These are phyloP conservation scores for Chaetops frenatus DNA, from an alignment of 2,113 vertebrate species.

Conservation along the genomic window DNA sequence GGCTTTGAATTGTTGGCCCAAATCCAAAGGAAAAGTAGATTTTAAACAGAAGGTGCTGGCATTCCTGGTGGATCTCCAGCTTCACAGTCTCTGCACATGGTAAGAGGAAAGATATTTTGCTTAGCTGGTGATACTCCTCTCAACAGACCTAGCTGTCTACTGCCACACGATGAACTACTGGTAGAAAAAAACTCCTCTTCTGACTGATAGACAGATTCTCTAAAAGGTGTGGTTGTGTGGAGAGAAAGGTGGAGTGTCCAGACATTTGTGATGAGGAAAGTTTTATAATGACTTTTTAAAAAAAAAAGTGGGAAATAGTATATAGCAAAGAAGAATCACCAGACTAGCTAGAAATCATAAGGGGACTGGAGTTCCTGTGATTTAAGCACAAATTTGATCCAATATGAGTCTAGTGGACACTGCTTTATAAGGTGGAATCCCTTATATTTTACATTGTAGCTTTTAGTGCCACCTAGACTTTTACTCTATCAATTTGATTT, in stretches of 20 bases:
- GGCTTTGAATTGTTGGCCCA: constrained; percentile 26
- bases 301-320: background rate
- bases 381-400: background rate
- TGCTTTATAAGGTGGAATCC: background rate
- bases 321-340: background rate
- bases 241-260: background rate
- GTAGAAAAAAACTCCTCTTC: background rate
- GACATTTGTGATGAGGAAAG: background rate
- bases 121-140: background rate
- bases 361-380: background rate
- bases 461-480: background rate
- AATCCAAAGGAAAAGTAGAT: constrained; percentile 48
- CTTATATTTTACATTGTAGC: background rate
- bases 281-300: background rate
- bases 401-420: background rate
- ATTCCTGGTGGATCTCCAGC: constrained; percentile 22
- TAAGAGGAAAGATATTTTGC: background rate
- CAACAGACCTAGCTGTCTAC: background rate
- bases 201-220: background rate
- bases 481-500: background rate
- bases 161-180: background rate
- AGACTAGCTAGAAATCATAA: background rate
- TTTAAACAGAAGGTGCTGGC: constrained; percentile 56
- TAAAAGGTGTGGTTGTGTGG: background rate
- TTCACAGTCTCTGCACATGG: background rate